A percentile compares a stretch with the other conserved stretches of the same genome.
Conservation (phyloP, 2,797 vertebrate genomes). For the Petrocephalus sullivani region DNA sequence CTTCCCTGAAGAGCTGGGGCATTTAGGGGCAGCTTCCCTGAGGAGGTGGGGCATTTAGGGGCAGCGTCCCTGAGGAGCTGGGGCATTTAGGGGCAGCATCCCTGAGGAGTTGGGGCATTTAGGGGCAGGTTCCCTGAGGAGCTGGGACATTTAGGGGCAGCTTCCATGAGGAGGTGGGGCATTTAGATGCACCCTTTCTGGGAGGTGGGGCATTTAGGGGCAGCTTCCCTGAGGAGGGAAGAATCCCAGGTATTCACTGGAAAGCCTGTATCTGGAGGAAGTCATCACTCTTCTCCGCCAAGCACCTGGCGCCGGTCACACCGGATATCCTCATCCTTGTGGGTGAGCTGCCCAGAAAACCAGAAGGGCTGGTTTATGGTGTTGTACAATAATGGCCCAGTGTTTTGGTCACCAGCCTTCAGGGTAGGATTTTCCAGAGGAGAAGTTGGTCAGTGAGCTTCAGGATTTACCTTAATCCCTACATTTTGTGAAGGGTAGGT, state of each 20-base stretch:
- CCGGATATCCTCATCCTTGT: background rate
- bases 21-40: no score
- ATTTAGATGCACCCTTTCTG: background rate
- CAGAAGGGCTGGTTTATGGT: background rate
- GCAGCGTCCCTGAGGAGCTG: background rate
- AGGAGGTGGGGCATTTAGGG: no score
- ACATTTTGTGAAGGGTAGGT: background rate
- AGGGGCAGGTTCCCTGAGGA: no score
- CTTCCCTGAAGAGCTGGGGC: background rate
- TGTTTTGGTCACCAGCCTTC: conserved; percentile 2
- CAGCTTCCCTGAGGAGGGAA: background rate
- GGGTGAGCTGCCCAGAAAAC: background rate
- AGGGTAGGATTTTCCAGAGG: background rate
- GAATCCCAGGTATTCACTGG: background rate
- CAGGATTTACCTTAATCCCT: background rate
- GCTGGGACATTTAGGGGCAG: background rate
- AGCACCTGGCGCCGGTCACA: background rate
- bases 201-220: background rate
- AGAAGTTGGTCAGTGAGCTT: background rate
- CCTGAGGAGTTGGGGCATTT: background rate
- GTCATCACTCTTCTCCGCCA: background rate
- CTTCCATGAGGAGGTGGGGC: background rate
- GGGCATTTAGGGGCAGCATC: background rate
- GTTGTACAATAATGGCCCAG: background rate
- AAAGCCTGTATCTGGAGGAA: background rate